Percentiles rank a stretch among this genome's conserved stretches.
Conservation (phyloP, 1,140 invertebrate genomes). For the Panagrolaimus sp. region DNA sequence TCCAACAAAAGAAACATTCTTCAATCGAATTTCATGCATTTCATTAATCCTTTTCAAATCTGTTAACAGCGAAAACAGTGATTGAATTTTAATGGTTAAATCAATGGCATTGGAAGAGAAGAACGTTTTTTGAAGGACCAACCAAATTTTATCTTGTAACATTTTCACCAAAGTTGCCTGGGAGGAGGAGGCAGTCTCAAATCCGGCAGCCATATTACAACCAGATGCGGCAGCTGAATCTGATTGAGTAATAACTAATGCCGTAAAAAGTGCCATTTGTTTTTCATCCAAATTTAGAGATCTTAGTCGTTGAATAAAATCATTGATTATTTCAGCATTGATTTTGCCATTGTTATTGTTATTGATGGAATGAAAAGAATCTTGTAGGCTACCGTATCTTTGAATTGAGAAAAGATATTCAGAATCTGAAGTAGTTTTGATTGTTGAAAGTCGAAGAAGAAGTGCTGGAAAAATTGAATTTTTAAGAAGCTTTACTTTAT, state of each 20-base stretch:
- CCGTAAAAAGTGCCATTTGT: slow-evolving; percentile 72
- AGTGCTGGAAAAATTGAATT: slow-evolving; percentile 83
- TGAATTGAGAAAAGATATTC: not conserved
- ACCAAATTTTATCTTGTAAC: slow-evolving; percentile 24
- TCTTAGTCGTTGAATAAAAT: slow-evolving; percentile 89
- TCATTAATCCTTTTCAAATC: slow-evolving; percentile 10
- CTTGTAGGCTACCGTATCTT: not conserved
- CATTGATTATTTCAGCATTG: slow-evolving; percentile 85
- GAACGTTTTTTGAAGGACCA: not conserved
- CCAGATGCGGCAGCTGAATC: not conserved
- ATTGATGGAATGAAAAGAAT: slow-evolving; percentile 60
- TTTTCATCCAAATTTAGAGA: slow-evolving; percentile 79
- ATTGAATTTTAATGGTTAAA: not conserved
- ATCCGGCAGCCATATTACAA: slow-evolving; percentile 14
- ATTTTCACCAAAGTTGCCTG: slow-evolving; percentile 20
- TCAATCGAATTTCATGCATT: slow-evolving; percentile 4
- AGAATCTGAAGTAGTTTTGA: slow-evolving; percentile 70
- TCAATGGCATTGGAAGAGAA: not conserved
- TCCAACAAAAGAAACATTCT: not conserved
- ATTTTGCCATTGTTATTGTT: slow-evolving; percentile 74
- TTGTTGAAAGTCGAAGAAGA: slow-evolving; percentile 82
- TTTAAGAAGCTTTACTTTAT: slow-evolving; percentile 29
- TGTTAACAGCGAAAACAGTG: not conserved
- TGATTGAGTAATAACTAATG: slow-evolving; percentile 13
- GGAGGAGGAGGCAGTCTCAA: not conserved